These are phyloP conservation scores for Sceloporus undulatus DNA, from an alignment of 2,113 vertebrate species.

Conservation along the genomic window DNA sequence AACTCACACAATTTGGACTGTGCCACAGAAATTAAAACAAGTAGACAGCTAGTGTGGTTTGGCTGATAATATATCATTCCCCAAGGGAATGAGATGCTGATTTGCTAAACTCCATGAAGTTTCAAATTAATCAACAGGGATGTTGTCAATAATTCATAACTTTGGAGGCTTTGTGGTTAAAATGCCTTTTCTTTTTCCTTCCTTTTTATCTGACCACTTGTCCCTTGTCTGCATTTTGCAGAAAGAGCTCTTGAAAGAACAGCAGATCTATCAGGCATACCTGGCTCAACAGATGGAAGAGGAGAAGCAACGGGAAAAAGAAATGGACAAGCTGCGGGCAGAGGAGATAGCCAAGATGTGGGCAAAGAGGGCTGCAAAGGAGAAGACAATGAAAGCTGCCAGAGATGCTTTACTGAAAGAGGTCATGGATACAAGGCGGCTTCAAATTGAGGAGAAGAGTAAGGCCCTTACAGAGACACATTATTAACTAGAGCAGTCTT, in stretches of 20 bases:
- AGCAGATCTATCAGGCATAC: constrained; percentile 81
- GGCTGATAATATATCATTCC: no score
- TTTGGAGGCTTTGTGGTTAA: not conserved
- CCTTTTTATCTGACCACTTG: not conserved
- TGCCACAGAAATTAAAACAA: not conserved
- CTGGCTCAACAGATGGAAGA: constrained; percentile 78
- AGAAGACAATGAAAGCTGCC: constrained; percentile 76
- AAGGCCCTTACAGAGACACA: constrained; percentile 56
- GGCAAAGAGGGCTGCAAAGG: constrained; percentile 73
- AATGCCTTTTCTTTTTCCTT: not conserved
- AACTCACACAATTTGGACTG: not conserved
- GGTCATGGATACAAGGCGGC: constrained; percentile 78
- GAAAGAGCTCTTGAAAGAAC: constrained; percentile 81
- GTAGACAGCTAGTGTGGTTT: no score
- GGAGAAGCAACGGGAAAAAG: constrained; percentile 78
- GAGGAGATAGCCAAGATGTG: constrained; percentile 77
- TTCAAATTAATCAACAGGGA: not conserved
- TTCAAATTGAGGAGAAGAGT: constrained; percentile 90
- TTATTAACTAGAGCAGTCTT: no score
- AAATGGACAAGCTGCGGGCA: constrained; percentile 77
- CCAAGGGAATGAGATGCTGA: no score
- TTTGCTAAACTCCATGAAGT: not conserved
- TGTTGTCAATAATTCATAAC: not conserved
- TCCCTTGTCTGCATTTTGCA: constrained; percentile 60
- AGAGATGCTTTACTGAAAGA: constrained; percentile 82